A percentile compares a stretch with the other conserved stretches of the same genome.
Evolutionary conservation across 2,113 vertebrate genomes (phyloP).

Genomic region (Periophthalmus modestus): DNA sequence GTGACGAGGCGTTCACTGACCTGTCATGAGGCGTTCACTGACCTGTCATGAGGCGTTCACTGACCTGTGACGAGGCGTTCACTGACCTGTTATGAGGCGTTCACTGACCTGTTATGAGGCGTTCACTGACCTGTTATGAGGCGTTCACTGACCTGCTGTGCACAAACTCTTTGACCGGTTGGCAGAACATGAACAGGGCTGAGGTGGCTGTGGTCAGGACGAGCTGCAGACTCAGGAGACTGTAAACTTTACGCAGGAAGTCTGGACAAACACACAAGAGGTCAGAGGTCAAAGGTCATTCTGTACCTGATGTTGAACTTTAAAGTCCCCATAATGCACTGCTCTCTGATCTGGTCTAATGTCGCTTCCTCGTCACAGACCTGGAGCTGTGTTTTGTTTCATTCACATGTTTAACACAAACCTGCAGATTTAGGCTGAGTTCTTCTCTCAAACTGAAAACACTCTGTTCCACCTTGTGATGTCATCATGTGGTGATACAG

Average conservation of each 20-base stretch:
- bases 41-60: slow-evolving; percentile 83
- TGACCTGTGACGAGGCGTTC: background rate
- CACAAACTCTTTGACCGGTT: slow-evolving; percentile 84
- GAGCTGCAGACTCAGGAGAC: slow-evolving; percentile 88
- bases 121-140: background rate
- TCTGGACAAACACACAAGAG: slow-evolving; percentile 64
- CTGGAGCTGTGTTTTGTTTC: too few relatives aligned
- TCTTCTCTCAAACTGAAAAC: too few relatives aligned
- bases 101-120: background rate
- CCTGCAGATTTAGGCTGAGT: too few relatives aligned
- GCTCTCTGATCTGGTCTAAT: too few relatives aligned
- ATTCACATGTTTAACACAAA: too few relatives aligned
- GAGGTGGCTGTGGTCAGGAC: slow-evolving; percentile 86
- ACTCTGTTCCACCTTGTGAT: too few relatives aligned
- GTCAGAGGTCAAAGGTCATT: background rate
- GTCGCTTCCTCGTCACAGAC: too few relatives aligned
- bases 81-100: background rate
- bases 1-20: background rate
- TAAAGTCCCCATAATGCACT: too few relatives aligned
- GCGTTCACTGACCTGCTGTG: slow-evolving; percentile 81
- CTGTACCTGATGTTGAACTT: too few relatives aligned
- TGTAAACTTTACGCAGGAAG: slow-evolving; percentile 94
- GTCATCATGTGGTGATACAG: too few relatives aligned
- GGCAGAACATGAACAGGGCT: slow-evolving; percentile 84
- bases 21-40: slow-evolving; percentile 25